Base-by-base conservation (phyloP, 2,888 invertebrate genomes). In the Lutraria lutraria region DNA sequence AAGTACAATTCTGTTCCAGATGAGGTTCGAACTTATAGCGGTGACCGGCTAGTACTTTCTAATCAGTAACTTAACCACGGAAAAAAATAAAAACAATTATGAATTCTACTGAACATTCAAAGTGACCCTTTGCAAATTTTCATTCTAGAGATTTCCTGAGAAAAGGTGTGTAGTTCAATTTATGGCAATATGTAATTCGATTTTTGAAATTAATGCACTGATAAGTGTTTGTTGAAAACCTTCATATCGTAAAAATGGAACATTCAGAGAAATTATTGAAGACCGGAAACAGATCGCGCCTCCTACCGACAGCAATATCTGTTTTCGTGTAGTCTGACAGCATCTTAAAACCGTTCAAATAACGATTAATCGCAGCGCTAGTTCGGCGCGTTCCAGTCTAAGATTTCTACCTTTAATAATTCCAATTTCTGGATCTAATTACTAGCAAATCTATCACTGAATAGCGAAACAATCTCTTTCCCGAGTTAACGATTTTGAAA, bases 361-460 rank as follows among this genome's bases (percentile, higher is more conserved):
- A 81, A n/a, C 87, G 85, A 90, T 90, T 88, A 90, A 79, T 85
- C 80, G 25, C 63, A n/a, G 63, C 25, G 63, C 13, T 68, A 68
- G 63, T 83, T 85, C 60, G 83, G 31, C 54, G 85, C 29, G 34
- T 82, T 54, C 86, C 82, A 88, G 83, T 87, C 85, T 91, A 81
- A 56, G 83, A 89, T 89, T 89, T 89, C 88, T 83, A 16, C n/a
- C 83, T 89, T 88, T 88, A 88, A 86, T 81, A 16, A 4, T 29
- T 54, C 63, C 29, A 31, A 43, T 56, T 83, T 80, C 89, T 89
- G 91, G 34, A 29, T 80, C 82, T 83, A 91, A 91, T 91, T 88
- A 89, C 63, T 79, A 60, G 87, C 83, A 84, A 88, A 88, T 90
- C 88, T 90, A 88, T 88, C 31, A 86, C 88, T 85, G 87, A 87